These are phyloP conservation scores for Serilophus lunatus DNA, from an alignment of 2,113 vertebrate genomes.

Conservation along the genomic window DNA sequence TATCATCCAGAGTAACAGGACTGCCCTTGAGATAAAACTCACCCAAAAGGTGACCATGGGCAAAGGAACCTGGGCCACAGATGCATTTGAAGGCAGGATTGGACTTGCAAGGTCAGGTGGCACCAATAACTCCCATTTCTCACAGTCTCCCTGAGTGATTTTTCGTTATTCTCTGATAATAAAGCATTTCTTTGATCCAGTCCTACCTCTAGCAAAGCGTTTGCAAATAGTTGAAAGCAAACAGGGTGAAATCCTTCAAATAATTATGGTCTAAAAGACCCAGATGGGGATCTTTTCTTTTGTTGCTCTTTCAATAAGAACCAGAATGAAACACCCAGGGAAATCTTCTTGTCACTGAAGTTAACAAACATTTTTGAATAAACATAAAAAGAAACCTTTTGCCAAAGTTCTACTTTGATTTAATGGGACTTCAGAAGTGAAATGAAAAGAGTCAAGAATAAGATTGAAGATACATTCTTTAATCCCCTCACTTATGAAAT, in stretches of 20 bases:
- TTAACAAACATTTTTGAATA: background rate
- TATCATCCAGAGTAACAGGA: background rate
- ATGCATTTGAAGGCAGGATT: background rate
- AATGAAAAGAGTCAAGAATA: background rate
- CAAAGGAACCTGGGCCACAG: background rate
- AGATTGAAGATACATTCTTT: background rate
- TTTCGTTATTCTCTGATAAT: background rate
- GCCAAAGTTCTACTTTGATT: background rate
- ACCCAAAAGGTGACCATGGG: background rate
- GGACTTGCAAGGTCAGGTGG: background rate
- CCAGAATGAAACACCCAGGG: background rate
- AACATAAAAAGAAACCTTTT: background rate
- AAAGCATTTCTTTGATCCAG: background rate
- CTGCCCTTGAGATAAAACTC: background rate
- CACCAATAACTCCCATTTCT: background rate
- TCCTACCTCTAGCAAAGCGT: background rate
- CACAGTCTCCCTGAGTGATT: background rate
- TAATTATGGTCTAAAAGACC: background rate
- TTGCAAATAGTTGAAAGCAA: background rate
- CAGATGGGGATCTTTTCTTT: background rate
- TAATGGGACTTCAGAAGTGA: background rate
- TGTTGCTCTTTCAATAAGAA: background rate
- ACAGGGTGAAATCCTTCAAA: background rate
- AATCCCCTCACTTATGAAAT: background rate
- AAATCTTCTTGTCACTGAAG: background rate